Evolutionary conservation across 1,140 invertebrate genomes (phyloP).

Genomic region (Stenopsyche tienmushanensis): DNA sequence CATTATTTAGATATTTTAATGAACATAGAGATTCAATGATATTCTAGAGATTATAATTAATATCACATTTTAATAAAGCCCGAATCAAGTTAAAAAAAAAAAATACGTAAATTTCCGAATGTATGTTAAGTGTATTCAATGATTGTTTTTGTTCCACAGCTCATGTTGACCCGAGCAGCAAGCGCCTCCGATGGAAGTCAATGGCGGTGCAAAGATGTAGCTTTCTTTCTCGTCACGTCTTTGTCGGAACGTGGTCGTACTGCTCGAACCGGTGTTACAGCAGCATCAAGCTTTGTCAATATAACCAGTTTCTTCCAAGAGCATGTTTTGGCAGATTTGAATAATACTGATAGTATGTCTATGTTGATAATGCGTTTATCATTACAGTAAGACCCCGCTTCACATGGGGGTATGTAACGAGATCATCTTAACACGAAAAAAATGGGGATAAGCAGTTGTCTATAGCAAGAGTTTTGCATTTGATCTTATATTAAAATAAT

Average conservation of each 20-base stretch:
- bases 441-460: too few relatives aligned
- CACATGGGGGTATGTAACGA: too few relatives aligned
- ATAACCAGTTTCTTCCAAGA: constrained; percentile 82
- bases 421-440: too few relatives aligned
- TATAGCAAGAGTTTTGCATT: too few relatives aligned
- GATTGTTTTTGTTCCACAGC: constrained; percentile 58
- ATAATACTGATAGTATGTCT: constrained; percentile 11
- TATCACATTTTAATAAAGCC: constrained; percentile 29
- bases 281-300: constrained; percentile 86
- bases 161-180: constrained; percentile 77
- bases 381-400: too few relatives aligned
- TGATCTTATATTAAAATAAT: too few relatives aligned
- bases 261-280: constrained; percentile 86
- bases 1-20: not conserved
- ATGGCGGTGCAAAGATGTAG: constrained; percentile 95
- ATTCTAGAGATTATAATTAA: not conserved
- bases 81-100: not conserved
- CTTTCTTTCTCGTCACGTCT: constrained; percentile 93
- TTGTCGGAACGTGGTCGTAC: constrained; percentile 90
- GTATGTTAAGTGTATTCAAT: too few relatives aligned
- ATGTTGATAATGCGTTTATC: not conserved
- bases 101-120: constrained; percentile 11
- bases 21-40: not conserved
- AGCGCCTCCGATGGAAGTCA: constrained; percentile 68
- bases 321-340: constrained; percentile 84